phyloP scores from a whole-genome alignment of 2,797 vertebrate genomes.

The Esox masquinongy region DNA sequence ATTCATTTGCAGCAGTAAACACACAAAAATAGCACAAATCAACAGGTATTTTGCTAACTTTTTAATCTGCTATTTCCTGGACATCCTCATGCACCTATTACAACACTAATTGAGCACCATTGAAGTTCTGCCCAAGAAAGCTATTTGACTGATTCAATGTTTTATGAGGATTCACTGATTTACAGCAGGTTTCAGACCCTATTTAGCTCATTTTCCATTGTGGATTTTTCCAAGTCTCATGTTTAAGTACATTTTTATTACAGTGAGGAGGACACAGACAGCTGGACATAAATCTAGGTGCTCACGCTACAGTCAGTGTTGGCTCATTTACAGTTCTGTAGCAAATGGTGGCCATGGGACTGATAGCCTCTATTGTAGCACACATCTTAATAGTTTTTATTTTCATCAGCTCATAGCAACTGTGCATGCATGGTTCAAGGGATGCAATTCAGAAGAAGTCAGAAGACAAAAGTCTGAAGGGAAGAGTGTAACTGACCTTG shows the following conservation, averaged over 20 bases:
- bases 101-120: too few relatives aligned
- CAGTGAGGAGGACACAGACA: slow-evolving; percentile 29
- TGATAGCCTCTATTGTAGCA: slow-evolving; percentile 23
- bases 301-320: slow-evolving; percentile 24
- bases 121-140: too few relatives aligned
- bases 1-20: too few relatives aligned
- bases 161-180: too few relatives aligned
- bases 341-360: slow-evolving; percentile 2
- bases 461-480: background rate
- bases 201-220: too few relatives aligned
- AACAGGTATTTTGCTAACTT: too few relatives aligned
- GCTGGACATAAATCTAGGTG: slow-evolving; percentile 42
- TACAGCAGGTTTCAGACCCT: too few relatives aligned
- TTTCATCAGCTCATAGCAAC: background rate
- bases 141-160: too few relatives aligned
- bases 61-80: too few relatives aligned
- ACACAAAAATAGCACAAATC: too few relatives aligned
- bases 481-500: background rate
- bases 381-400: background rate
- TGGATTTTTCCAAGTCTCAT: too few relatives aligned
- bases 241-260: slow-evolving; percentile 41
- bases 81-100: too few relatives aligned
- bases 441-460: background rate
- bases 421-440: background rate
- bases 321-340: background rate